These are phyloP conservation scores for Pseudobourletiella spinata DNA, from an alignment of 1,140 invertebrate genomes.

Conservation along the genomic window DNA sequence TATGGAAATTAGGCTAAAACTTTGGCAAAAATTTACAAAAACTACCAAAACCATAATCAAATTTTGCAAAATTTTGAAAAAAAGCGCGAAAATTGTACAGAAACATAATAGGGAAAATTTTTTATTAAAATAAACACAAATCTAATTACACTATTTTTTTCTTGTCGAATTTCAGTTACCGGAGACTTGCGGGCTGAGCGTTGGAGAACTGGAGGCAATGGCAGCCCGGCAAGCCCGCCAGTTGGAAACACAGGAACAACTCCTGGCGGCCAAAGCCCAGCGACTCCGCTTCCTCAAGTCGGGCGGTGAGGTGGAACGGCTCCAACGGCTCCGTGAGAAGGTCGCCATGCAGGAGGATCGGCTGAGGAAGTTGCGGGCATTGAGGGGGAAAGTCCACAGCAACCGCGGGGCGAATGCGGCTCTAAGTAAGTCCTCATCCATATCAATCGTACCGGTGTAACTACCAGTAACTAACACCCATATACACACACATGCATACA, in stretches of 20 bases:
- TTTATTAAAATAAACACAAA: background rate
- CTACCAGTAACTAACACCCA: background rate
- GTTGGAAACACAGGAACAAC: constrained; percentile 85
- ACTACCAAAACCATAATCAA: no score
- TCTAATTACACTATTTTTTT: constrained; percentile 2
- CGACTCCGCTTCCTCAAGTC: constrained; percentile 82
- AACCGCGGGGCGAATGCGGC: constrained; percentile 81
- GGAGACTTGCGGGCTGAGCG: constrained; percentile 37
- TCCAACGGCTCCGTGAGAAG: constrained; percentile 74
- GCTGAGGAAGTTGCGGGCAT: constrained; percentile 73
- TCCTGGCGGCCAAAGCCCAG: constrained; percentile 83
- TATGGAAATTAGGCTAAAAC: no score
- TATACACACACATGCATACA: background rate
- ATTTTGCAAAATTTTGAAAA: no score
- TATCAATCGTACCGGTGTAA: no score
- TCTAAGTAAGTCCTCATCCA: constrained; percentile 75
- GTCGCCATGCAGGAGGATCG: constrained; percentile 91
- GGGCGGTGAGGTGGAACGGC: constrained; percentile 75
- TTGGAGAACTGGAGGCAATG: constrained; percentile 32
- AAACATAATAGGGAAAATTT: background rate
- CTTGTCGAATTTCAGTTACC: constrained; percentile 31
- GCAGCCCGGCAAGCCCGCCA: constrained; percentile 53
- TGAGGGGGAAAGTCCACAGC: constrained; percentile 84
- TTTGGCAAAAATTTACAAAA: no score
- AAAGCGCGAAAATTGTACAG: no score